A percentile compares a stretch with the other conserved stretches of the same genome.
These are phyloP conservation scores for Triplophysa rosa DNA, from an alignment of 2,113 vertebrate species.

Conservation along the genomic window DNA sequence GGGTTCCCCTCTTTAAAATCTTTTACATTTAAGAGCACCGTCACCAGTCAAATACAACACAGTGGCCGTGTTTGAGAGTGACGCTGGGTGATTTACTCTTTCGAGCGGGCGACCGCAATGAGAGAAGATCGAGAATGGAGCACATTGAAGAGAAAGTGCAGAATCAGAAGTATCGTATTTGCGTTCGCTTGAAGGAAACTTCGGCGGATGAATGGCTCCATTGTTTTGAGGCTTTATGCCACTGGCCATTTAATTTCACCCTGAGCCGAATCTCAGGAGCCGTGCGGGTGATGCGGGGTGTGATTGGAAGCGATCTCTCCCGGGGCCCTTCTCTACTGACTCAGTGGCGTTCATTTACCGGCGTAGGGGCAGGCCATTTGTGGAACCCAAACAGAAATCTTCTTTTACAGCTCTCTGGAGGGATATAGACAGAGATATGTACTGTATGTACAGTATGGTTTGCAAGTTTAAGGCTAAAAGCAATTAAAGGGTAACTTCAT, in stretches of 20 bases:
- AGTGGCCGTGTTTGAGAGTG: conserved; percentile 34
- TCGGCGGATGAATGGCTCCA: conserved; percentile 71
- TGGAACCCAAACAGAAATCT: conserved; percentile 62
- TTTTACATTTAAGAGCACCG: neutral
- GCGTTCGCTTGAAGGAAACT: conserved; percentile 68
- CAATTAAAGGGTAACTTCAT: conserved; percentile 59
- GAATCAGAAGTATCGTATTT: conserved; percentile 74
- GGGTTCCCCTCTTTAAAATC: conserved; percentile 18
- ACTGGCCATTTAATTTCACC: conserved; percentile 75
- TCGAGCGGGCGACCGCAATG: conserved; percentile 30
- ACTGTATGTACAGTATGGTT: conserved; percentile 44
- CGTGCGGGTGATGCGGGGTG: conserved; percentile 63
- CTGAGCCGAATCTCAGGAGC: conserved; percentile 61
- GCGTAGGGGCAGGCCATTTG: conserved; percentile 59
- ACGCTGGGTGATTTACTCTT: conserved; percentile 49
- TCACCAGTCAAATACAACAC: conserved; percentile 29
- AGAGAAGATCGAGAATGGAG: conserved; percentile 46
- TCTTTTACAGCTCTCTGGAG: conserved; percentile 52
- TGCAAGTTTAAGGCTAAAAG: conserved; percentile 29
- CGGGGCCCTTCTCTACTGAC: conserved; percentile 32
- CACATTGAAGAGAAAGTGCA: conserved; percentile 60
- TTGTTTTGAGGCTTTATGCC: conserved; percentile 74
- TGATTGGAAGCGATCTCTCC: conserved; percentile 50
- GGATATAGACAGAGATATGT: conserved; percentile 19
- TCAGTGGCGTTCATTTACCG: conserved; percentile 68